Evolutionary conservation across 2,888 invertebrate species (phyloP).

Genomic region (Oscheius sp.): DNA sequence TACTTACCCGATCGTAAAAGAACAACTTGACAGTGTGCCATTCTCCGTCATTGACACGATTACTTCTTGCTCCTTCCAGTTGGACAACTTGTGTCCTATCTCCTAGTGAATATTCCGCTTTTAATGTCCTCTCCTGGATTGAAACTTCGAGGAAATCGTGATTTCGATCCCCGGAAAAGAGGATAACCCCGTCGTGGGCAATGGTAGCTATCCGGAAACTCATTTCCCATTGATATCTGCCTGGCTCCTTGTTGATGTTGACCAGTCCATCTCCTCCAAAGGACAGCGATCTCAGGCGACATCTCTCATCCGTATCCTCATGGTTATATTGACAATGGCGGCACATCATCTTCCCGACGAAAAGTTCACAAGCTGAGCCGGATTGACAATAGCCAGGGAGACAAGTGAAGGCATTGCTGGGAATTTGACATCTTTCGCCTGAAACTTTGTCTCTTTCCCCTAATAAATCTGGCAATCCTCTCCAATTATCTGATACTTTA

Average conservation of each 20-base stretch:
- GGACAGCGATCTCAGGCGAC: slow-evolving; percentile 63
- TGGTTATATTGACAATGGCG: slow-evolving; percentile 47
- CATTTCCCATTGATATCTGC: slow-evolving; percentile 57
- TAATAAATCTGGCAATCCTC: background rate
- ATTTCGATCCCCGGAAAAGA: slow-evolving; percentile 61
- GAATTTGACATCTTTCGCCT: slow-evolving; percentile 50
- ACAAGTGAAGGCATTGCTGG: slow-evolving; percentile 51
- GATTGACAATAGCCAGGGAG: slow-evolving; percentile 57
- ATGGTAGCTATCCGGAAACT: slow-evolving; percentile 65
- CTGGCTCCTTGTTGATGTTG: slow-evolving; percentile 50
- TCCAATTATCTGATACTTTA: background rate
- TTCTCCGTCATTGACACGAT: slow-evolving; percentile 65
- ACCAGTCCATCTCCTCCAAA: slow-evolving; percentile 64
- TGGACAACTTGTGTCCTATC: slow-evolving; percentile 52
- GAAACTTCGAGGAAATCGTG: slow-evolving; percentile 66
- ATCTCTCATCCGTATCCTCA: slow-evolving; percentile 56
- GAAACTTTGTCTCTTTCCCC: slow-evolving; percentile 34
- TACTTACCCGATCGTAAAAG: slow-evolving; percentile 61
- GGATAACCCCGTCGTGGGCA: slow-evolving; percentile 58
- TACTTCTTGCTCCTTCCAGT: slow-evolving; percentile 55
- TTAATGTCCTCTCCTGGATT: slow-evolving; percentile 57
- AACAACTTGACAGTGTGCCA: slow-evolving; percentile 67
- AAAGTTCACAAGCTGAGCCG: slow-evolving; percentile 50
- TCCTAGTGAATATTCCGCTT: slow-evolving; percentile 57
- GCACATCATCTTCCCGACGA: slow-evolving; percentile 50